Evolutionary conservation across 2,797 vertebrate species (phyloP), one percentile per base, ranked within the genome.

Genomic region (Chrysolophus pictus): DNA sequence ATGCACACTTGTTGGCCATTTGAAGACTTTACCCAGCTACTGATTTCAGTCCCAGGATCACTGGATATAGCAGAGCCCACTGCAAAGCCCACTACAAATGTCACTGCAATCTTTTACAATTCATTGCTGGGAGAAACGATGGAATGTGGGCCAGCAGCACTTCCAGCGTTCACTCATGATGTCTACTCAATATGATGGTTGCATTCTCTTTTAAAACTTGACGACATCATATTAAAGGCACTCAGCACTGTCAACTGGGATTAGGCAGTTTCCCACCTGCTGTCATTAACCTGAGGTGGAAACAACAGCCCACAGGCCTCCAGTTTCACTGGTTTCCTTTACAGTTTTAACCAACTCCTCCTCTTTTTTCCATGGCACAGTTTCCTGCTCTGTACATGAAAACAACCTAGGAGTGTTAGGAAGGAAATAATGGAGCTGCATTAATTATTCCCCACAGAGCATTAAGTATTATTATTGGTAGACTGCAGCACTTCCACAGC

Each of bases 331-430:
- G 71, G 46, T 49, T 76, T 78, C 72, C 47, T 88, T 87, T 49
- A 64, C 11, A 67, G 35, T 42, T 92, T 90, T 84, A 83, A 72
- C 21, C 17, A 87, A 60, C 21, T 72, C 41, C 39, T 10, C 16
- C n/a, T 74, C 37, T 65, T 94, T 74, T 69, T 69, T 72, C 70
- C 60, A 51, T 14, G 31, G 47, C 49, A 56, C 58, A 69, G 21
- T 42, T 91, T 95, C 63, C 35, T 33, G 42, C 35, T 69, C 31
- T 60, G 35, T 70, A 67, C 6, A 26, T 21, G 35, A 72, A 87
- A 91, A 78, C n/a, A 89, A 78, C 31, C 72, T 62, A 91, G 69
- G 26, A 18, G 33, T 65, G n/a, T 74, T 69, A 87, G 37, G 93
- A 93, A 74, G 49, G 26, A 91, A 81, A 62, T 55, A 11, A 70